Conservation (phyloP, 2,888 invertebrate genomes). For the Apomyelois bistriatella region DNA sequence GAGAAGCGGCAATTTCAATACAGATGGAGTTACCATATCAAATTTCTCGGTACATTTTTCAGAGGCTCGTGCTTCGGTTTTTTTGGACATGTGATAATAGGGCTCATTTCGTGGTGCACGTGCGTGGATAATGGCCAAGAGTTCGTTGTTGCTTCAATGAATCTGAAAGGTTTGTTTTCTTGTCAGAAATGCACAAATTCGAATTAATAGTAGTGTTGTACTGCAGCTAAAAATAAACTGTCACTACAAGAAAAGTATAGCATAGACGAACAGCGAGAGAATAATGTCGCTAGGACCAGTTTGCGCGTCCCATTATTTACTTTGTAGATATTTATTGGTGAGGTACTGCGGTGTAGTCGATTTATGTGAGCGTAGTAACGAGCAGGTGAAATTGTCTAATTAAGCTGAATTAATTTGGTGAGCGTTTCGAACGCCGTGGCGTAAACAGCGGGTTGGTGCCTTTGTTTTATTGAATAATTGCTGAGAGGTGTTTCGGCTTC, state of each 20-base stretch:
- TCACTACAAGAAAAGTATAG: constrained; percentile 1
- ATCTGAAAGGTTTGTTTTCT: constrained; percentile 4
- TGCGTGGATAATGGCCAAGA: constrained; percentile 59
- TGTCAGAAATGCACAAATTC: constrained; percentile 3
- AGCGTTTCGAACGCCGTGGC: constrained; percentile 59
- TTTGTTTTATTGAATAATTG: constrained; percentile 80
- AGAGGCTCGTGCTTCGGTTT: constrained; percentile 64
- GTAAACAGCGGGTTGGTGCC: constrained; percentile 64
- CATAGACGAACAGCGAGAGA: constrained; percentile 3
- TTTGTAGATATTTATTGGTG: constrained; percentile 9
- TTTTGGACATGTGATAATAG: constrained; percentile 61
- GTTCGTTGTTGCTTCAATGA: not conserved
- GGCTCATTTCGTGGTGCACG: constrained; percentile 65
- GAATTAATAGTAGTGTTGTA: not conserved
- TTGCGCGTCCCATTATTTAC: constrained; percentile 12
- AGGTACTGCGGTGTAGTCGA: constrained; percentile 13
- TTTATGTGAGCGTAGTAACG: constrained; percentile 9
- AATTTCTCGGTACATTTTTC: constrained; percentile 77
- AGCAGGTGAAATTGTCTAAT: constrained; percentile 43
- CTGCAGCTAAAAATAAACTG: constrained; percentile 2
- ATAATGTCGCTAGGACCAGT: constrained; percentile 1
- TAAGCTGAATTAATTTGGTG: constrained; percentile 54
- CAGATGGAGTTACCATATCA: constrained; percentile 63
- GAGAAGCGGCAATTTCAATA: constrained; percentile 54
- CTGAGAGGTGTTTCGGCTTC: constrained; percentile 73